These are phyloP conservation scores for Excalfactoria chinensis DNA, from an alignment of 2,113 vertebrate species.

Conservation along the genomic window DNA sequence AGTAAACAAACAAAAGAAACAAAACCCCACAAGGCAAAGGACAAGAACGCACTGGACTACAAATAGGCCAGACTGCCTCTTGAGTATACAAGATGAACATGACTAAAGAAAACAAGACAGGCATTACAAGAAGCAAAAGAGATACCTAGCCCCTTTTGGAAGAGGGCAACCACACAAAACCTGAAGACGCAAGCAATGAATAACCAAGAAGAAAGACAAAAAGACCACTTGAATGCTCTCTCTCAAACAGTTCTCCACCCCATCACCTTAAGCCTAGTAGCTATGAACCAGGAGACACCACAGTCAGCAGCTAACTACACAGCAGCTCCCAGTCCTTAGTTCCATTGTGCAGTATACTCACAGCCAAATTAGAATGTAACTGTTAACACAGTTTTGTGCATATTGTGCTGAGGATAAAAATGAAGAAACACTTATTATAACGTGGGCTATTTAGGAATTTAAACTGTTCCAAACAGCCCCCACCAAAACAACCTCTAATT, in stretches of 20 bases:
- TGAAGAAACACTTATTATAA: background rate
- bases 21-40: background rate
- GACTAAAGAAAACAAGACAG: background rate
- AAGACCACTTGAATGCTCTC: background rate
- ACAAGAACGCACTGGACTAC: background rate
- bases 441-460: background rate
- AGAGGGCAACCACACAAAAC: background rate
- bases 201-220: background rate
- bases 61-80: background rate
- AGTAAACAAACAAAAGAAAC: background rate
- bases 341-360: background rate
- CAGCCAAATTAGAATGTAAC: background rate
- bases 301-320: background rate
- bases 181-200: background rate
- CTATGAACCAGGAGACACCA: background rate
- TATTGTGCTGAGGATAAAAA: rapidly evolving
- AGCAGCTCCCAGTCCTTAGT: background rate
- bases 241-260: background rate
- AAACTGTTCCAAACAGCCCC: background rate
- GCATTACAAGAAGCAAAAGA: background rate
- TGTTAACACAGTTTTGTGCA: background rate
- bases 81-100: background rate
- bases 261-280: background rate
- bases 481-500: background rate
- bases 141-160: background rate